These are phyloP conservation scores for Sebastes schlegelii DNA, from an alignment of 2,113 vertebrate species.

Conservation along the genomic window DNA sequence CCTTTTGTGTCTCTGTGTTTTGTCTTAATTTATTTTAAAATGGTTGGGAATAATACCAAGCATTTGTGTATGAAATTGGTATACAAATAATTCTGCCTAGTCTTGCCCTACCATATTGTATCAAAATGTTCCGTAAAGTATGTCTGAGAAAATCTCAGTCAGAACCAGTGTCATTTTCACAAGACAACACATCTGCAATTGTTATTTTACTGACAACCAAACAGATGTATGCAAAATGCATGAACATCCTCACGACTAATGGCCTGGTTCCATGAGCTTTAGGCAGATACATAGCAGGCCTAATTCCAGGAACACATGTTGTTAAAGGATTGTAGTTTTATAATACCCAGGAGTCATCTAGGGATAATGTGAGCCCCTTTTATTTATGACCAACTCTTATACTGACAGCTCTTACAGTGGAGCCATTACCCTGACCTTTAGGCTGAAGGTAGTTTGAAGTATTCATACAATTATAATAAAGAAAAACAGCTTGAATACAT, in stretches of 20 bases:
- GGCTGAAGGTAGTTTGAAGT: conserved; percentile 8
- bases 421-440: conserved; percentile 38
- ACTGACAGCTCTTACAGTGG: conserved; percentile 20
- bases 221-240: conserved; percentile 37
- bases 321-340: conserved; percentile 45
- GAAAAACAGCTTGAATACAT: conserved; percentile 1
- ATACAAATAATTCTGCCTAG: neutral
- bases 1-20: neutral
- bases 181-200: conserved; percentile 11
- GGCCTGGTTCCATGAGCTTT: conserved; percentile 39
- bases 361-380: conserved; percentile 34
- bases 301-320: conserved; percentile 69
- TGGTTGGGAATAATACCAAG: neutral
- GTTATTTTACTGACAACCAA: conserved; percentile 14
- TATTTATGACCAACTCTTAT: conserved; percentile 38
- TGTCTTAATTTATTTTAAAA: neutral
- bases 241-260: conserved; percentile 19
- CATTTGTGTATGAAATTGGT: neutral
- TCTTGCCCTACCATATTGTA: neutral
- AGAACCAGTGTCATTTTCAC: neutral
- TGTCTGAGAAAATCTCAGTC: neutral
- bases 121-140: neutral
- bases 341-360: conserved; percentile 52
- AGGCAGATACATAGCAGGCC: conserved; percentile 25
- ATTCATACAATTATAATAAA: conserved; percentile 1